Evolutionary conservation across 37 sponge, comb jelly and placozoan genomes (phyloP).

Genomic region (Amphimedon queenslandica): DNA sequence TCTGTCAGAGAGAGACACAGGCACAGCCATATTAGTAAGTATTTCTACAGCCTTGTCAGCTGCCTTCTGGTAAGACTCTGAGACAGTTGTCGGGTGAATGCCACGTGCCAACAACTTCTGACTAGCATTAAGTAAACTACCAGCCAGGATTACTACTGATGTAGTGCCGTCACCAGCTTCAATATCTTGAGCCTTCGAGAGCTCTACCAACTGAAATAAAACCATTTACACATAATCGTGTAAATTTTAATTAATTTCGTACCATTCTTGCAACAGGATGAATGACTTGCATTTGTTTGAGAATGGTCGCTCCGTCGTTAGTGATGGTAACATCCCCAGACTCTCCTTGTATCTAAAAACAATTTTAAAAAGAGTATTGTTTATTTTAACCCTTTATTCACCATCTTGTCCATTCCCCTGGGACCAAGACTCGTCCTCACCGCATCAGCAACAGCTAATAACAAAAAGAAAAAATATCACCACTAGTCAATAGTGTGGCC

Average conservation of each 20-base stretch:
- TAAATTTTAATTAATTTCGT: background rate
- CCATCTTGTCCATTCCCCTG: constrained; percentile 99
- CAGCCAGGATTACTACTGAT: constrained; percentile 93
- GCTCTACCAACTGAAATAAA: constrained; percentile 84
- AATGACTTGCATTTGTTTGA: constrained; percentile 98
- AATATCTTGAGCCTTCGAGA: constrained; percentile 98
- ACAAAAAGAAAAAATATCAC: background rate
- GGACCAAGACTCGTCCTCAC: constrained; percentile 99
- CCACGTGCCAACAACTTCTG: constrained; percentile 88
- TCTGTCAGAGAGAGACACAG: constrained; percentile 80
- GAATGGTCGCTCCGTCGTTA: constrained; percentile 99
- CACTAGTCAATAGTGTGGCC: background rate
- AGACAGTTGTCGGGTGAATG: constrained; percentile 97
- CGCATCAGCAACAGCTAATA: constrained; percentile 95
- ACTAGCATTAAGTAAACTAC: constrained; percentile 85
- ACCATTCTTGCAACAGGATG: constrained; percentile 99
- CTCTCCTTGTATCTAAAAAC: constrained; percentile 70
- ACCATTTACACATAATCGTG: background rate
- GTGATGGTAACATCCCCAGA: constrained; percentile 98
- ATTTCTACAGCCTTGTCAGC: constrained; percentile 79
- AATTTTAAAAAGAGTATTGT: background rate
- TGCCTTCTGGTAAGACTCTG: constrained; percentile 94
- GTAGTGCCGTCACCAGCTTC: constrained; percentile 99
- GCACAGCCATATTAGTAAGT: constrained; percentile 76
- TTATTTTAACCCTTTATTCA: background rate